Conservation (phyloP, 1,140 invertebrate genomes). For the Drusus annulatus region DNA sequence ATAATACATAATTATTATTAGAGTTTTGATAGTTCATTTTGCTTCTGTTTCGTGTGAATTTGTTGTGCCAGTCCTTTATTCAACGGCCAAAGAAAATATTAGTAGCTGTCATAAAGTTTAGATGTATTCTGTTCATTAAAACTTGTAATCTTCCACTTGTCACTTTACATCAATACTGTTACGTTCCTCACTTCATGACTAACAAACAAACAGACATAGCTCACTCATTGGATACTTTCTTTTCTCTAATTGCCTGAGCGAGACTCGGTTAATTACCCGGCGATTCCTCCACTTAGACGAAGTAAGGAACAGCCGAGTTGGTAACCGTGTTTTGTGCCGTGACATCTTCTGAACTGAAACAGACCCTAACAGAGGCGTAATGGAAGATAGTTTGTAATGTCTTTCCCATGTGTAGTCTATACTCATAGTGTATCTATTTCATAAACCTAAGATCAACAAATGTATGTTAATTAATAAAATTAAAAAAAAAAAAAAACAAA, state of each 20-base stretch:
- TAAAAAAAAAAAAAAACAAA: slow-evolving; percentile 57
- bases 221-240: slow-evolving; percentile 33
- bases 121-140: slow-evolving; percentile 52
- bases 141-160: slow-evolving; percentile 11
- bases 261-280: slow-evolving; percentile 11
- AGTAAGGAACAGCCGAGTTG: neutral
- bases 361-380: slow-evolving; percentile 34
- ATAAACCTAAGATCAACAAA: slow-evolving; percentile 57
- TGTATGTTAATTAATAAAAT: slow-evolving; percentile 60
- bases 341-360: slow-evolving; percentile 1
- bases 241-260: neutral
- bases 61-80: slow-evolving; percentile 40
- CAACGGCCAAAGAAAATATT: slow-evolving; percentile 38
- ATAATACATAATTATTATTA: slow-evolving; percentile 14
- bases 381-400: slow-evolving; percentile 46
- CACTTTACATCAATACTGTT: neutral
- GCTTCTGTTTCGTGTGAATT: slow-evolving; percentile 48
- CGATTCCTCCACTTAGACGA: neutral
- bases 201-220: slow-evolving; percentile 5
- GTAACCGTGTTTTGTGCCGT: too few relatives aligned
- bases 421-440: slow-evolving; percentile 59
- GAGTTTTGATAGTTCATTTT: slow-evolving; percentile 19
- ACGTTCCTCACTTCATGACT: slow-evolving; percentile 13
- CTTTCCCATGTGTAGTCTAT: slow-evolving; percentile 58
- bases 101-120: slow-evolving; percentile 55